These are phyloP conservation scores for Euborellia annulipes DNA, from an alignment of 1,140 invertebrate genomes.

Conservation along the genomic window DNA sequence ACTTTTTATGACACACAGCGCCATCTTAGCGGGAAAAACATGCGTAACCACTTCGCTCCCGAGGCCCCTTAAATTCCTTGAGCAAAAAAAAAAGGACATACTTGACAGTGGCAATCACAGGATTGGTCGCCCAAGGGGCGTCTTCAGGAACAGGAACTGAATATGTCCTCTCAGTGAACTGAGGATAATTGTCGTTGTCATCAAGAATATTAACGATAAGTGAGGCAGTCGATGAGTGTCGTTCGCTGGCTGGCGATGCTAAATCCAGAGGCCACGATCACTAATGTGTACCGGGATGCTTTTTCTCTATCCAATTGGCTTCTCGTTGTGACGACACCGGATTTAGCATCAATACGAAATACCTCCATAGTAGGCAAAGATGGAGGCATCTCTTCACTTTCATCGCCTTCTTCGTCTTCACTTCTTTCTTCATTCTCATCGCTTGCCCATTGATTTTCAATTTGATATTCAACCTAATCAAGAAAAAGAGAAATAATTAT, in stretches of 20 bases:
- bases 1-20: too few species aligned
- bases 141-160: slow-evolving; percentile 77
- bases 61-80: too few species aligned
- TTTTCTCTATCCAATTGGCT: slow-evolving; percentile 74
- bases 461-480: too few species aligned
- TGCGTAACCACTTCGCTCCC: too few species aligned
- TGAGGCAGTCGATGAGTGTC: slow-evolving; percentile 63
- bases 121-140: slow-evolving; percentile 60
- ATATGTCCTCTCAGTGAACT: slow-evolving; percentile 81
- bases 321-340: slow-evolving; percentile 71
- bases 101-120: slow-evolving; percentile 70
- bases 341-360: slow-evolving; percentile 64
- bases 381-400: too few species aligned
- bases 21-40: too few species aligned
- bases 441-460: too few species aligned
- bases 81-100: slow-evolving; percentile 23
- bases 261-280: slow-evolving; percentile 72
- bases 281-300: slow-evolving; percentile 69
- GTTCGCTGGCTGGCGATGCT: slow-evolving; percentile 48
- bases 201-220: slow-evolving; percentile 73
- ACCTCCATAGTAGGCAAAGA: slow-evolving; percentile 26
- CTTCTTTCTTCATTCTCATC: too few species aligned
- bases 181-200: slow-evolving; percentile 94
- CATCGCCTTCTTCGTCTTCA: neutral
- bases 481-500: too few species aligned